Percentiles rank a stretch among this genome's conserved stretches.
Conservation (phyloP, 2,797 vertebrate species). For the Schizopygopsis malacanthus region DNA sequence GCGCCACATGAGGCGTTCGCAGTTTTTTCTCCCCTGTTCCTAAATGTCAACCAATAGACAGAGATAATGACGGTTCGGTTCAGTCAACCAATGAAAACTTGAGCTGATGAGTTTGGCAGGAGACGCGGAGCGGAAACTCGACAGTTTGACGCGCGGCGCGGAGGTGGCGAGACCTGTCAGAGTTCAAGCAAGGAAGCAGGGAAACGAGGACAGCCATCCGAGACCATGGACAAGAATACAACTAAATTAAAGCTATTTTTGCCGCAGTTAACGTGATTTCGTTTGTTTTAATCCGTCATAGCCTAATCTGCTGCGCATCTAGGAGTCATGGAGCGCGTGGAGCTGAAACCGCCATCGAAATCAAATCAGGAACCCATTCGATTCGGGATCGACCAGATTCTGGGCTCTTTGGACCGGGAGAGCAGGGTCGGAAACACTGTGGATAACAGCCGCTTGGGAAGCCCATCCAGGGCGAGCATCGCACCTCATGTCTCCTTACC, state of each 20-base stretch:
- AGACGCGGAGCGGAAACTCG: conserved; percentile 7
- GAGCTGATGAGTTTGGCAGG: conserved; percentile 74
- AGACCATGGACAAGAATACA: conserved; percentile 48
- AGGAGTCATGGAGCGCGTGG: conserved; percentile 88
- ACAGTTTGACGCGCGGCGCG: conserved; percentile 66
- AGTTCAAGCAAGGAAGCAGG: conserved; percentile 20
- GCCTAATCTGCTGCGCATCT: conserved; percentile 45
- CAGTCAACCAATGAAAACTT: conserved; percentile 80
- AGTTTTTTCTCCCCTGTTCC: conserved; percentile 10
- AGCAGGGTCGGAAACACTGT: conserved; percentile 80
- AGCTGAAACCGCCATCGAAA: conserved; percentile 76
- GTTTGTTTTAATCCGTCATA: neutral
- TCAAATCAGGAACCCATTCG: conserved; percentile 92
- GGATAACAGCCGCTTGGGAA: conserved; percentile 83
- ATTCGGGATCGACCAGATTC: conserved; percentile 96
- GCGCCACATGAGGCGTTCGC: neutral
- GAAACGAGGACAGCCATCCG: conserved; percentile 23
- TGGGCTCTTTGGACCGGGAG: conserved; percentile 86
- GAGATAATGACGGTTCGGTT: conserved; percentile 74
- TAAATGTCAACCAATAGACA: conserved; percentile 64
- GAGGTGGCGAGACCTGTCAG: conserved; percentile 61
- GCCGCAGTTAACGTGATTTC: conserved; percentile 39
- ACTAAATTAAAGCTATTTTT: conserved; percentile 14
- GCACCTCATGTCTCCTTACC: conserved; percentile 87
- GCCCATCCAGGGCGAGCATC: conserved; percentile 79